Conservation (phyloP, 1,140 invertebrate genomes). For the Anastrepha ludens region DNA sequence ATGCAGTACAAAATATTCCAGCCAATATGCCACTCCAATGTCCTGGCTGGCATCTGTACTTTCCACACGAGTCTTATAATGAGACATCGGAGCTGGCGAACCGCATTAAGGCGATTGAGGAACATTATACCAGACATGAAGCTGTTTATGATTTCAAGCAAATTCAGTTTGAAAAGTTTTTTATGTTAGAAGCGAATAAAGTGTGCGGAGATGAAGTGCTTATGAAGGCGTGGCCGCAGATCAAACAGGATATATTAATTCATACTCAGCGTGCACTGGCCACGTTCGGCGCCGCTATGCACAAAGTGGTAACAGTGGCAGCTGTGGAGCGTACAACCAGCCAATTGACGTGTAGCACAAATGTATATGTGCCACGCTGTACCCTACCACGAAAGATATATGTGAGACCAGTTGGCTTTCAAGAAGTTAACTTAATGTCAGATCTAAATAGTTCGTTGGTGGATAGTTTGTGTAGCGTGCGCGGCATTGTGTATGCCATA, state of each 20-base stretch:
- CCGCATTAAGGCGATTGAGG: constrained; percentile 74
- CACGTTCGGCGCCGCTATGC: constrained; percentile 79
- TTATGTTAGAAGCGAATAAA: constrained; percentile 74
- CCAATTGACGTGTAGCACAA: constrained; percentile 41
- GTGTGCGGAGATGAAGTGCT: constrained; percentile 76
- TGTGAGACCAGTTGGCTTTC: constrained; percentile 60
- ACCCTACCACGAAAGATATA: constrained; percentile 63
- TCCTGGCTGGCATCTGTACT: constrained; percentile 80
- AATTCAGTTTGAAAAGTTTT: constrained; percentile 75
- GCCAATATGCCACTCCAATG: constrained; percentile 73
- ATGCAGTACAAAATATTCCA: constrained; percentile 60
- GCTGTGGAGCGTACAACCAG: constrained; percentile 56
- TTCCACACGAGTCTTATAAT: constrained; percentile 76
- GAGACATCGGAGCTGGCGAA: constrained; percentile 69
- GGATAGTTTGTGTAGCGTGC: constrained; percentile 81
- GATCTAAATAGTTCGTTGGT: constrained; percentile 59
- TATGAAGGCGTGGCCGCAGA: constrained; percentile 75
- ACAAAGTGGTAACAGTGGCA: constrained; percentile 75
- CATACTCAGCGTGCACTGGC: constrained; percentile 77
- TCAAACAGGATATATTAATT: constrained; percentile 76
- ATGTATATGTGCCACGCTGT: constrained; percentile 57
- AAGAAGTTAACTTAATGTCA: constrained; percentile 60
- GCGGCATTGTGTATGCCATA: constrained; percentile 90
- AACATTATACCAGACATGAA: constrained; percentile 69
- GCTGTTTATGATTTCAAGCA: constrained; percentile 72